Evolutionary conservation across 2,888 invertebrate species (phyloP), one percentile per base, ranked within the genome.

Genomic region (Gastrophysa polygoni): DNA sequence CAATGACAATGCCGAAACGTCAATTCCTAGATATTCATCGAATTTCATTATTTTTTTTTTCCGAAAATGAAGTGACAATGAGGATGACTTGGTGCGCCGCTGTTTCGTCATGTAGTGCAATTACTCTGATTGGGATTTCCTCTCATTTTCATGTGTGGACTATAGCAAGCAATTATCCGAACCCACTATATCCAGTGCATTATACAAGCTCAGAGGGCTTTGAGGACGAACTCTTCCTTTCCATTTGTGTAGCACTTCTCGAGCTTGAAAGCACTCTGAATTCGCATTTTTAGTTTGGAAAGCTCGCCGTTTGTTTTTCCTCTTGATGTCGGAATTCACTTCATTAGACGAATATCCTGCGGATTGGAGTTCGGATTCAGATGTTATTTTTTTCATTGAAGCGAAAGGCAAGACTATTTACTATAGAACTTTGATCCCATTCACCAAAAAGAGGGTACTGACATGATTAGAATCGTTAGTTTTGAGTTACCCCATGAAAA

Each of bases 71-170:
- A 24, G 4, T 24, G 24, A 24, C 24, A 7, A 5, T 24, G 24
- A 5, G 24, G 4, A 14, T 38, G n/a, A n/a, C 14, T n/a, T 38
- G 3, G 38, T 6, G 56, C 51, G 55, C 61, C 55, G 32, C 57
- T 61, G 64, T 43, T 28, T 7, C 3, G 3, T 48, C 54, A 56
- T 63, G 70, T 66, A 66, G 65, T 71, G 72, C 75, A 75, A 75
- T 75, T 75, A 74, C 71, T 67, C 68, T 72, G 75, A 75, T 75
- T 74, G 74, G 70, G 60, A 72, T 72, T 72, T 64, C 64, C 59
- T 66, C 62, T 61, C 38, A 38, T 67, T 63, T 59, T 63, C 63
- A 64, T 64, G 66, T 68, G 65, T 62, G 49, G 55, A 54, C 60
- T 64, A 60, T 61, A 63, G 60, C 61, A 46, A 69, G 59, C 65